Evolutionary conservation across 2,888 invertebrate genomes (phyloP), one percentile per base, ranked within the genome.

Genomic region (Sinohyriopsis cumingii): DNA sequence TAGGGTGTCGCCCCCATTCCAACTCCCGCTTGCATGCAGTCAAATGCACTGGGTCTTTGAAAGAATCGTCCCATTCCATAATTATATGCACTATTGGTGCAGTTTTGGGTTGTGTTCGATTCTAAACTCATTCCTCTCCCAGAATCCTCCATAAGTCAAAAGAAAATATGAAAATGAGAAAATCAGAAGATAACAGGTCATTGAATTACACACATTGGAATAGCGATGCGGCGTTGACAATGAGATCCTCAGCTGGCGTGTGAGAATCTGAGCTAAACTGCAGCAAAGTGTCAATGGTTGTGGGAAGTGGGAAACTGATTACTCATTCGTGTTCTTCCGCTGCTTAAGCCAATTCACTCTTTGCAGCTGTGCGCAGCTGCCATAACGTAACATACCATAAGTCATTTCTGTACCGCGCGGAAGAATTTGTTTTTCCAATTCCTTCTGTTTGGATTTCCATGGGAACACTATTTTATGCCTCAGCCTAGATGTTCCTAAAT

Each of bases 41-140:
- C 83, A 75, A 83, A 82, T 15, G 83, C 81, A 68, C 79, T 80
- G 9, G 81, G 79, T 66, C 82, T 67, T 65, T 83, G 81, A 59
- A 83, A 79, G 65, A 81, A 83, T 22, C 83, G 80, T 63, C 82
- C 80, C 82, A 83, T 82, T 22, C 75, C 76, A 65, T 80, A 80
- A 69, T 71, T 78, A 66, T 77, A 78, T 20, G 80, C 66, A 55
- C 55, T 72, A 45, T 68, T 72, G 59, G 65, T 69, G 28, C 76
- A 75, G 55, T 68, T 72, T 68, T 76, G 75, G 62, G 71, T 65
- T 62, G 69, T 59, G 19, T 73, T 72, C n/a, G 75, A 56, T 69
- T 78, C 73, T 59, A 74, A 56, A 71, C 72, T 70, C 72, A 76
- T 75, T 63, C 71, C 75, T 63, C 71, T 63, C 62, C 74, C 67